phyloP scores from a whole-genome alignment of 2,113 vertebrate species.

The Bostrychus sinensis region DNA sequence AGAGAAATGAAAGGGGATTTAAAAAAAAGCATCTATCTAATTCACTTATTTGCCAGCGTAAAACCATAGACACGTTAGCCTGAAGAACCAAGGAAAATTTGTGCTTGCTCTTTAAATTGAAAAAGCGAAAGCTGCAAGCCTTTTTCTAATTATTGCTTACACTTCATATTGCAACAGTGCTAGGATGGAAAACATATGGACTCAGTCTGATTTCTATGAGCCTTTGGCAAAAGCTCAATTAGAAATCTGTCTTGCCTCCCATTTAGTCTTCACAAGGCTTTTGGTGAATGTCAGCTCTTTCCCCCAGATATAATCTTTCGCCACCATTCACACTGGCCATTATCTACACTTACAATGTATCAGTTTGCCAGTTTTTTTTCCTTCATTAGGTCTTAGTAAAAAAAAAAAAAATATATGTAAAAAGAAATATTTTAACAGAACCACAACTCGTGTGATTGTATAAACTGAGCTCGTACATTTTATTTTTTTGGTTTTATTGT shows the following conservation, averaged over 20 bases:
- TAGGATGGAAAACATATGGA: slow-evolving; percentile 1
- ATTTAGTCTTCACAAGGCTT: not conserved
- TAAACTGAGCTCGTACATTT: not conserved
- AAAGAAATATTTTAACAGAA: not conserved
- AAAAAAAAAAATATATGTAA: not conserved
- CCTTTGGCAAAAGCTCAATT: slow-evolving; percentile 8
- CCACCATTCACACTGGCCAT: not conserved
- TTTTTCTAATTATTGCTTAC: slow-evolving; percentile 7
- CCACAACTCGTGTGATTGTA: not conserved
- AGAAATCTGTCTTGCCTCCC: slow-evolving; percentile 11
- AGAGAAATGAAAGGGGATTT: not conserved
- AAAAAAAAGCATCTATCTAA: not conserved
- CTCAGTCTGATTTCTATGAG: slow-evolving; percentile 8
- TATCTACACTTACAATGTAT: not conserved
- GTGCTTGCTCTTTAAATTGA: slow-evolving; percentile 3
- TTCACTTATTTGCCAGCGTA: not conserved
- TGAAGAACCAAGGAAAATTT: not conserved
- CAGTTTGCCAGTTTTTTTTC: not conserved
- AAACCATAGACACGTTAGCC: not conserved
- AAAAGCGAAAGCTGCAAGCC: not conserved
- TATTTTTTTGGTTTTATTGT: not conserved
- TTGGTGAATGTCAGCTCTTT: slow-evolving; percentile 4
- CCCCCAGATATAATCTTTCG: slow-evolving; percentile 4
- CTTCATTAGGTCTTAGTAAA: not conserved
- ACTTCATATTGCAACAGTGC: slow-evolving; percentile 7